Evolutionary conservation across 2,797 vertebrate genomes (phyloP).

Genomic region (Anableps anableps): DNA sequence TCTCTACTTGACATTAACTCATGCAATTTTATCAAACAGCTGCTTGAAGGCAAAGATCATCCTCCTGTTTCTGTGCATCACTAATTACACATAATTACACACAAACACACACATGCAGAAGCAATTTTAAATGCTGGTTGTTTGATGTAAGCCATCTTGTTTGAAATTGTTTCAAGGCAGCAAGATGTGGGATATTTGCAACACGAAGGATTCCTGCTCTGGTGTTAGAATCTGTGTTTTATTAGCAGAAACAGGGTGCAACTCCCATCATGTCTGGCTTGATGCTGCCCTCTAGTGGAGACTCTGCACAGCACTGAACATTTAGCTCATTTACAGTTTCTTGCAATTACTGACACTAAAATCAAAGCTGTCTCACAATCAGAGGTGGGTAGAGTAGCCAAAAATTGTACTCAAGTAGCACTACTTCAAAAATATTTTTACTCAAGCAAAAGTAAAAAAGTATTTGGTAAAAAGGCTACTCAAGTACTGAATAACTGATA

Average conservation of each 20-base stretch:
- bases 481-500: no score
- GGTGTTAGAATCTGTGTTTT: constrained; percentile 29
- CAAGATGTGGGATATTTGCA: constrained; percentile 28
- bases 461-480: no score
- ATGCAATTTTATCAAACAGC: constrained; percentile 61
- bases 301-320: neutral
- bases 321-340: neutral
- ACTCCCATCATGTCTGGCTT: constrained; percentile 14
- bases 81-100: constrained; percentile 63
- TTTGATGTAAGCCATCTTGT: constrained; percentile 59
- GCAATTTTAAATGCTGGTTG: constrained; percentile 29
- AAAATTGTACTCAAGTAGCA: neutral
- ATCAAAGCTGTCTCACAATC: neutral
- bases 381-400: neutral
- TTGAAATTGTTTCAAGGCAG: constrained; percentile 47
- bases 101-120: constrained; percentile 48
- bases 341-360: neutral
- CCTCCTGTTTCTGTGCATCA: constrained; percentile 46
- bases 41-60: constrained; percentile 63
- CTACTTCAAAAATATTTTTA: no score
- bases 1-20: constrained; percentile 61
- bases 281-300: constrained; percentile 71
- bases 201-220: constrained; percentile 39
- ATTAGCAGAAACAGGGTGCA: constrained; percentile 15
- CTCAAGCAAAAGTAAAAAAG: neutral